These are phyloP conservation scores for Anaspis maculata DNA, from an alignment of 2,888 invertebrate species.

Conservation along the genomic window DNA sequence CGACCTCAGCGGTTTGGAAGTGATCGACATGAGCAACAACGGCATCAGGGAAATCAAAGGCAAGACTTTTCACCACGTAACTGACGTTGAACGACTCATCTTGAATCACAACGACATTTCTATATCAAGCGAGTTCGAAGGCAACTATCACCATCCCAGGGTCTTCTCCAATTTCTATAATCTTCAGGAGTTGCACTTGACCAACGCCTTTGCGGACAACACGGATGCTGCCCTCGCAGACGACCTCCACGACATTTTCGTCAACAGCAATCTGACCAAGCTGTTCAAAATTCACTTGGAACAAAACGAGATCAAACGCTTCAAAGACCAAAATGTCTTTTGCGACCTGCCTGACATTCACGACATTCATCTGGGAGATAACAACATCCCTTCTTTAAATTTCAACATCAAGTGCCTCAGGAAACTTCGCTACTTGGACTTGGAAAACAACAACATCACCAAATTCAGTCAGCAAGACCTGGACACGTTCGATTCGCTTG, in stretches of 20 bases:
- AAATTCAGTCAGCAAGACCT: conserved; percentile 50
- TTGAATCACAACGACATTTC: conserved; percentile 64
- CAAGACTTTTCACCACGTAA: conserved; percentile 66
- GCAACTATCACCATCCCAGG: conserved; percentile 56
- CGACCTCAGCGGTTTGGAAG: conserved; percentile 48
- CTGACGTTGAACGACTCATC: conserved; percentile 57
- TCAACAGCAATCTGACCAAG: conserved; percentile 56
- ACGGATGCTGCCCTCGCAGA: conserved; percentile 52
- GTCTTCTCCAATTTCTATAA: conserved; percentile 63
- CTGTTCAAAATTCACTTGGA: conserved; percentile 65
- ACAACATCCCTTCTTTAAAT: conserved; percentile 51
- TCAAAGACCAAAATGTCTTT: conserved; percentile 57
- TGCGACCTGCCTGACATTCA: conserved; percentile 59
- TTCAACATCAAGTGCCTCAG: conserved; percentile 60
- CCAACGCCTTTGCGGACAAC: conserved; percentile 63
- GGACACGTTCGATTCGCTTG: conserved; percentile 48
- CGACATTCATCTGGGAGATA: conserved; percentile 63
- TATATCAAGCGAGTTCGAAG: conserved; percentile 48
- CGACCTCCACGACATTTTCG: conserved; percentile 63
- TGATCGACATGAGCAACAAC: conserved; percentile 69
- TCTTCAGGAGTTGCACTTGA: conserved; percentile 61
- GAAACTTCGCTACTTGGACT: conserved; percentile 57
- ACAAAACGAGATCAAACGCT: conserved; percentile 63
- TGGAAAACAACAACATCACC: conserved; percentile 58
- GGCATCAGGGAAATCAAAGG: conserved; percentile 62